Conservation (phyloP, 92 coral and sea anemone genomes). For the Bergia sp. region DNA sequence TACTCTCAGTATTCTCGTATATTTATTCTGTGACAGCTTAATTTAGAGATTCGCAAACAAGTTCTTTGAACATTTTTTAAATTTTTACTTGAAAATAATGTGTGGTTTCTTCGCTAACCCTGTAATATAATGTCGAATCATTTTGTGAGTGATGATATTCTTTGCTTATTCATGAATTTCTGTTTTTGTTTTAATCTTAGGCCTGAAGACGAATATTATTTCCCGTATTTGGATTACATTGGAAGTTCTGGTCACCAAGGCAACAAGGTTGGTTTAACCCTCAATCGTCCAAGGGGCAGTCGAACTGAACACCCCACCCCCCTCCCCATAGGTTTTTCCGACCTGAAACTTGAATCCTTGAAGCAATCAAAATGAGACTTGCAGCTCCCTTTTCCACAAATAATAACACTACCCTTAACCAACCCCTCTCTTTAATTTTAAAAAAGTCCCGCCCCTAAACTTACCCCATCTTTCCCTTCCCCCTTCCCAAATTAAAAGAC, state of each 20-base stretch:
- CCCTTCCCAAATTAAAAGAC: too few relatives aligned
- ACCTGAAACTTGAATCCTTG: too few relatives aligned
- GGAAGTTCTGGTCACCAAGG: conserved; percentile 34
- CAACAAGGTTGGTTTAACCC: neutral
- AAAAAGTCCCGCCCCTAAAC: neutral
- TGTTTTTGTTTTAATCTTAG: conserved; percentile 43
- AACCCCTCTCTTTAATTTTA: neutral
- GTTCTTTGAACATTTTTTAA: too few relatives aligned
- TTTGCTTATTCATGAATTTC: neutral
- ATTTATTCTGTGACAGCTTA: too few relatives aligned
- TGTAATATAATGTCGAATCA: neutral
- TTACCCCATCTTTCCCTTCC: too few relatives aligned
- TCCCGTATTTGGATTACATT: conserved; percentile 69
- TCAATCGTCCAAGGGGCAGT: too few relatives aligned
- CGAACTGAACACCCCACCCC: too few relatives aligned
- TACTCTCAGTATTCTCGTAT: too few relatives aligned
- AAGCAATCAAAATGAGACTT: too few relatives aligned
- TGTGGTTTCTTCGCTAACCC: too few relatives aligned
- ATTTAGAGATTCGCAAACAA: too few relatives aligned
- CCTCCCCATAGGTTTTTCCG: neutral
- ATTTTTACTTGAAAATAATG: too few relatives aligned
- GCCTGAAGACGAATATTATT: conserved; percentile 68
- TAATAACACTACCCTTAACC: neutral
- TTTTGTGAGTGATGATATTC: neutral
- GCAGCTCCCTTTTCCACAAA: neutral